A percentile compares a stretch with the other conserved stretches of the same genome.
These are phyloP conservation scores for Anthoscopus minutus DNA, from an alignment of 2,113 vertebrate species.

Conservation along the genomic window DNA sequence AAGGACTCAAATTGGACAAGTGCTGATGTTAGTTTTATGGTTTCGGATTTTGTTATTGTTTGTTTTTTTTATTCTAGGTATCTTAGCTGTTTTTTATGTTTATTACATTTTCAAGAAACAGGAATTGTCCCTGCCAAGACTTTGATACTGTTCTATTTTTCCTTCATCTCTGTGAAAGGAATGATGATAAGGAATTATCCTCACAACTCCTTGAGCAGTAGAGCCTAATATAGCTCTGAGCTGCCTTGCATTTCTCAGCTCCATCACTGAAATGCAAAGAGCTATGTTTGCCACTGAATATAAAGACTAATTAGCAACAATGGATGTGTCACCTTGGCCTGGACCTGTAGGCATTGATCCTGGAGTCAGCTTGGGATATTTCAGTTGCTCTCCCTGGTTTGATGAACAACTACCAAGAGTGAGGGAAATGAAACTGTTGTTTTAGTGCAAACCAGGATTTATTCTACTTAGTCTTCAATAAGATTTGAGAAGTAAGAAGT, in stretches of 20 bases:
- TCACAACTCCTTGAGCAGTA: background rate
- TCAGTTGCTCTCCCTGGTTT: background rate
- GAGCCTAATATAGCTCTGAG: background rate
- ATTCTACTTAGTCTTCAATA: background rate
- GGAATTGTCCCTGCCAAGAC: background rate
- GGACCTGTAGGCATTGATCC: background rate
- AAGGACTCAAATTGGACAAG: background rate
- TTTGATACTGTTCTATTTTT: background rate
- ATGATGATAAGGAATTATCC: background rate
- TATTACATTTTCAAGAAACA: background rate
- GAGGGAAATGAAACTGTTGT: background rate
- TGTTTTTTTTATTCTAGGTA: background rate
- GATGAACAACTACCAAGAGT: background rate
- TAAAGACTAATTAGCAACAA: background rate
- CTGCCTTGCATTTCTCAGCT: background rate
- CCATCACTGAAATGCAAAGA: background rate
- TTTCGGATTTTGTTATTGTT: background rate
- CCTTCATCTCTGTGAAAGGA: background rate
- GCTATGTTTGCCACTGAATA: background rate
- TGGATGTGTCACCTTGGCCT: background rate
- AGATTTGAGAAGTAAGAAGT: slow-evolving; percentile 28
- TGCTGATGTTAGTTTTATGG: background rate
- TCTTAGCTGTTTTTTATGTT: background rate
- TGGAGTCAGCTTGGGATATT: background rate
- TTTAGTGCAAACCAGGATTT: slow-evolving; percentile 10